phyloP scores from a whole-genome alignment of 2,797 vertebrate species.

The Pseudochaenichthys georgianus region DNA sequence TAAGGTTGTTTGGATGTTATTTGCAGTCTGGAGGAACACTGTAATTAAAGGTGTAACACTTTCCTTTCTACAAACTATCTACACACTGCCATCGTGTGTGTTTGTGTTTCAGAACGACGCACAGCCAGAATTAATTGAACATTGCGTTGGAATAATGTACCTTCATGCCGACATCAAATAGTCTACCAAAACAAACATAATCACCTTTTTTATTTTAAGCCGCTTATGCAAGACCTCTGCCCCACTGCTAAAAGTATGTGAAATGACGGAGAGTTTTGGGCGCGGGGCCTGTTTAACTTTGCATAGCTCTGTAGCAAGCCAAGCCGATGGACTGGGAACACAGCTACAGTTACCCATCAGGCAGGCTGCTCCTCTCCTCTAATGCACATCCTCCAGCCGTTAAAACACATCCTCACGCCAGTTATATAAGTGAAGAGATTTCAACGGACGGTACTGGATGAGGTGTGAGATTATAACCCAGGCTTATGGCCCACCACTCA shows the following conservation, averaged over 20 bases:
- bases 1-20: neutral
- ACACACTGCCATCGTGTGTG: neutral
- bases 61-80: neutral
- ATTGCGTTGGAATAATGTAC: neutral
- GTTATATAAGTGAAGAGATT: constrained; percentile 72
- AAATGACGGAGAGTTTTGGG: constrained; percentile 57
- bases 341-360: constrained; percentile 28
- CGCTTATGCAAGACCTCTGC: constrained; percentile 54
- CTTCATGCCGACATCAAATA: constrained; percentile 22
- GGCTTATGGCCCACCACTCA: constrained; percentile 50
- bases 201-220: constrained; percentile 56
- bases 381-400: constrained; percentile 46
- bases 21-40: constrained; percentile 1
- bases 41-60: constrained; percentile 15
- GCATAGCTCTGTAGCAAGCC: constrained; percentile 47
- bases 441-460: constrained; percentile 53
- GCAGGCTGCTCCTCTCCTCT: constrained; percentile 17
- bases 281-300: constrained; percentile 67
- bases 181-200: constrained; percentile 28
- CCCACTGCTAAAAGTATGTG: constrained; percentile 61
- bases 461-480: constrained; percentile 70
- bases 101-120: constrained; percentile 6
- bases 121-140: constrained; percentile 19
- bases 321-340: constrained; percentile 54
- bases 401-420: constrained; percentile 48